Conservation (phyloP, 1,140 invertebrate genomes). For the Harpegnathos saltator region DNA sequence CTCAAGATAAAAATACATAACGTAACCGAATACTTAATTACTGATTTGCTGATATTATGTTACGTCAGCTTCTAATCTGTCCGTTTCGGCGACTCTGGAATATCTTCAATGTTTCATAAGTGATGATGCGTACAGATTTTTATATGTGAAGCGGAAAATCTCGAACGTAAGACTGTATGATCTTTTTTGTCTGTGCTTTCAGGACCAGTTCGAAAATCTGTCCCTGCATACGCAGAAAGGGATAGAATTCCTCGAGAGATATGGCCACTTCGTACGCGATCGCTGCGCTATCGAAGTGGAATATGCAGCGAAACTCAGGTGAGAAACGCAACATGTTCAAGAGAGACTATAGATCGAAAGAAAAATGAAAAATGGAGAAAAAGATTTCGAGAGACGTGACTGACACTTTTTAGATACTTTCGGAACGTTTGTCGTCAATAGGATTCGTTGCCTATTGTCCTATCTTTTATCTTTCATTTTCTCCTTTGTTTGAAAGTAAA, state of each 20-base stretch:
- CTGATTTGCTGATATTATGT: no score
- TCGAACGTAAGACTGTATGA: background rate
- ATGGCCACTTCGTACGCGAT: constrained; percentile 97
- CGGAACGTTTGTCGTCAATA: background rate
- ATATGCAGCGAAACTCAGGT: constrained; percentile 98
- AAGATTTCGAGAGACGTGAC: background rate
- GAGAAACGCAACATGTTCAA: constrained; percentile 61
- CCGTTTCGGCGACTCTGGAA: no score
- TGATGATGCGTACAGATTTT: background rate
- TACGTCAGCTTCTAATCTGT: no score
- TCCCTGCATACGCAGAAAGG: constrained; percentile 98
- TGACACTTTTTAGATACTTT: background rate
- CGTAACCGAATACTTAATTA: no score
- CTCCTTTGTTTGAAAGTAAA: no score
- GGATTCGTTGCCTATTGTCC: no score
- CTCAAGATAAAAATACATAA: background rate
- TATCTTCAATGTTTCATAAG: background rate
- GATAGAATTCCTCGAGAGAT: constrained; percentile 98
- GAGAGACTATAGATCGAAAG: background rate
- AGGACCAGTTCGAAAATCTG: constrained; percentile 99
- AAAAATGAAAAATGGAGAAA: background rate
- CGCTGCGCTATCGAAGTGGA: constrained; percentile 97
- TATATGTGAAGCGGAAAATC: background rate
- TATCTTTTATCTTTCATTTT: no score
- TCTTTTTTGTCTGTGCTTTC: constrained; percentile 17